Percentiles rank a stretch among this genome's conserved stretches.
These are phyloP conservation scores for Platycnemis pennipes DNA, from an alignment of 2,888 invertebrate genomes.

Conservation along the genomic window DNA sequence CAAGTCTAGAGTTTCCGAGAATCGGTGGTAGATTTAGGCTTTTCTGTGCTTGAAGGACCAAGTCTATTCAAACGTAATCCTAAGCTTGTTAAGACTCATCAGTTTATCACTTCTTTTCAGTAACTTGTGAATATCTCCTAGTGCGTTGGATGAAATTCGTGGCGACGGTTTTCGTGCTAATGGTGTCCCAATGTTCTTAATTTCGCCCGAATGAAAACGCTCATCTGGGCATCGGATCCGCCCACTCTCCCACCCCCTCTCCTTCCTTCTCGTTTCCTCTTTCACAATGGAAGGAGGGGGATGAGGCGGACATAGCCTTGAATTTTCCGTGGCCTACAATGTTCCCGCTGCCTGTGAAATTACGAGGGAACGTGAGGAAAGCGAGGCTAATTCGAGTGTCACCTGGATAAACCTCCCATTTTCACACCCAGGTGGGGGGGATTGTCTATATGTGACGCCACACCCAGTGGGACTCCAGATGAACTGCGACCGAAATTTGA, in stretches of 20 bases:
- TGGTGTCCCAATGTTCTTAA: background rate
- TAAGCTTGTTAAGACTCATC: too few species aligned
- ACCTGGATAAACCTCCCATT: background rate
- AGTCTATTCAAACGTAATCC: too few species aligned
- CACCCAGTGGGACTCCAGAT: background rate
- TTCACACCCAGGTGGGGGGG: background rate
- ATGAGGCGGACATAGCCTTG: slow-evolving; percentile 38
- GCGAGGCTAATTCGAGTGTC: slow-evolving; percentile 56
- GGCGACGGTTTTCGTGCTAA: background rate
- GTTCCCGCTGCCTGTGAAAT: background rate
- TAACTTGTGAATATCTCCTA: too few species aligned
- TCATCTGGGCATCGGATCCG: background rate
- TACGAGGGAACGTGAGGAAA: slow-evolving; percentile 19
- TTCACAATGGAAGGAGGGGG: background rate
- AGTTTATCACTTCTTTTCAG: too few species aligned
- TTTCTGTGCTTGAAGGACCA: too few species aligned
- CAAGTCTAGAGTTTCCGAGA: too few species aligned
- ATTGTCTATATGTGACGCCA: background rate
- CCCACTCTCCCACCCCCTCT: background rate
- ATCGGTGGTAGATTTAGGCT: too few species aligned
- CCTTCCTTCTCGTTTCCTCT: background rate
- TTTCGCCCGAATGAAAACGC: background rate
- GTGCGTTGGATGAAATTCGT: background rate
- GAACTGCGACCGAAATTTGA: background rate
- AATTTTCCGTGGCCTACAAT: slow-evolving; percentile 45